Percentiles rank a stretch among this genome's conserved stretches.
Conservation (phyloP, 2,888 invertebrate genomes). For the Andrena bicolor region DNA sequence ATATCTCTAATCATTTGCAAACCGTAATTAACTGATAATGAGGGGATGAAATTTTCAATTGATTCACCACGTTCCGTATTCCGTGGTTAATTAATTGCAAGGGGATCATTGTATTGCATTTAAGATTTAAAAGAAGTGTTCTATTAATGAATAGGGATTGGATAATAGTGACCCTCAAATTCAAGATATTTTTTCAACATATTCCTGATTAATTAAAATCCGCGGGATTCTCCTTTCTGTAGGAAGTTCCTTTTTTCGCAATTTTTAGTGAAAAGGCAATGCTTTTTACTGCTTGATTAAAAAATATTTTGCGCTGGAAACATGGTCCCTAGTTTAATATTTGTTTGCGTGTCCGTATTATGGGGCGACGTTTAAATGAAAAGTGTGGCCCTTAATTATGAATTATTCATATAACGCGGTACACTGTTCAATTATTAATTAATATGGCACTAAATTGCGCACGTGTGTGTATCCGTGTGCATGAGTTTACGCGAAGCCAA, state of each 20-base stretch:
- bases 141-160: neutral
- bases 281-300: neutral
- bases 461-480: neutral
- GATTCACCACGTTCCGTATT: neutral
- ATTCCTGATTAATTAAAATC: neutral
- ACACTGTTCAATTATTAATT: conserved; percentile 56
- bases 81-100: neutral
- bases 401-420: conserved; percentile 49
- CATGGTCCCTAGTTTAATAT: neutral
- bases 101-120: too few relatives aligned
- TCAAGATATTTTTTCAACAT: neutral
- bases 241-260: neutral
- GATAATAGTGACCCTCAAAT: neutral
- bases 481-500: conserved; percentile 16
- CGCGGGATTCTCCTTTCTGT: too few relatives aligned
- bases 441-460: conserved; percentile 23
- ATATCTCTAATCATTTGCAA: neutral
- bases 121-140: too few relatives aligned
- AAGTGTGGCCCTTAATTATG: conserved; percentile 52
- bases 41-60: neutral
- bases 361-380: conserved; percentile 21
- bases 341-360: conserved; percentile 6
- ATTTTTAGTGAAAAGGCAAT: neutral
- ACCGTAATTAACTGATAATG: neutral
- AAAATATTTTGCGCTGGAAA: conserved; percentile 1